phyloP scores from a whole-genome alignment of 2,888 invertebrate species.

The Leptarthrus brevirostris region DNA sequence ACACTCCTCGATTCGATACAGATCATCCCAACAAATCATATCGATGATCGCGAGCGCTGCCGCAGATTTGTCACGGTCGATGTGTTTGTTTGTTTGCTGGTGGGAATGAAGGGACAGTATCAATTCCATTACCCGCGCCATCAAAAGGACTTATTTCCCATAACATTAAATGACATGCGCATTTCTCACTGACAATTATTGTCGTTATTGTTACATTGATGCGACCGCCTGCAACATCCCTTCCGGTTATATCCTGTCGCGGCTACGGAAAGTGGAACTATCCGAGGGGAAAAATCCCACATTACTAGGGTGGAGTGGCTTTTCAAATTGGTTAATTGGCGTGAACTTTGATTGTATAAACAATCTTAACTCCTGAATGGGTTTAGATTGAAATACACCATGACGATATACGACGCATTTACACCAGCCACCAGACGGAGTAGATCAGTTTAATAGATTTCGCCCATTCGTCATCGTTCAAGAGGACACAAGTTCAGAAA shows the following conservation, averaged over 20 bases:
- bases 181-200: conserved; percentile 32
- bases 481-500: too few species aligned
- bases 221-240: not conserved
- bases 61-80: conserved; percentile 9
- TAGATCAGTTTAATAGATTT: not conserved
- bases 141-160: conserved; percentile 7
- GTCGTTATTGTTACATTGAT: not conserved
- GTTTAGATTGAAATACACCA: not conserved
- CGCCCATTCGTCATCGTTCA: not conserved
- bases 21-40: conserved; percentile 21
- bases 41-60: not conserved
- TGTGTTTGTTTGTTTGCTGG: conserved; percentile 30
- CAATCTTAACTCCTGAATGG: conserved; percentile 30
- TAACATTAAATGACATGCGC: conserved; percentile 14
- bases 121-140: not conserved
- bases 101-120: conserved; percentile 14
- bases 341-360: conserved; percentile 61
- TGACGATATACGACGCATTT: not conserved
- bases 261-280: not conserved
- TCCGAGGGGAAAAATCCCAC: not conserved
- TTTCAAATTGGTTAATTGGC: conserved; percentile 66
- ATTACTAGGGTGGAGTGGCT: conserved; percentile 63
- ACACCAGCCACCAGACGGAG: not conserved
- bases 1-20: conserved; percentile 32
- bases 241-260: not conserved